These are phyloP conservation scores for Opisthocomus hoazin DNA, from an alignment of 2,113 vertebrate genomes.

Conservation along the genomic window DNA sequence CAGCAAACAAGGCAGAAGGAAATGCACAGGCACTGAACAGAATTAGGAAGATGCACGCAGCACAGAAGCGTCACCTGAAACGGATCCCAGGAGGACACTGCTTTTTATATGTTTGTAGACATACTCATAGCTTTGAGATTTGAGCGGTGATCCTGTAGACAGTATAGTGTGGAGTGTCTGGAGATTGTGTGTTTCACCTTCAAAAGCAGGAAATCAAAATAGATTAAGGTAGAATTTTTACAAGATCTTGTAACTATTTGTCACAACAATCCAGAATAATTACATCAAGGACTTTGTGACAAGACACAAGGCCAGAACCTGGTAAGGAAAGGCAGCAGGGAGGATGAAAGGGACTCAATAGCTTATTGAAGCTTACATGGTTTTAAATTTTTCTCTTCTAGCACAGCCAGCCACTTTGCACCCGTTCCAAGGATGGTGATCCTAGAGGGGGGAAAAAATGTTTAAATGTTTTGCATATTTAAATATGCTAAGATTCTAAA, in stretches of 20 bases:
- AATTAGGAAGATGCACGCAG: neutral
- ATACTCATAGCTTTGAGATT: conserved; percentile 91
- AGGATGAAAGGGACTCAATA: neutral
- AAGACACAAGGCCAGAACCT: neutral
- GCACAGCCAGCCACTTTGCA: conserved; percentile 92
- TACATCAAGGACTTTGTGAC: neutral
- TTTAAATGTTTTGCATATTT: neutral
- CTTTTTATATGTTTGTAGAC: conserved; percentile 89
- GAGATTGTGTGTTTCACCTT: conserved; percentile 89
- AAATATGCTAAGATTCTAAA: neutral
- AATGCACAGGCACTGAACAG: neutral
- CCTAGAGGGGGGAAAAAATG: conserved; percentile 55
- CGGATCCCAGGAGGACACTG: conserved; percentile 88
- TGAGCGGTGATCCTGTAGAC: conserved; percentile 92
- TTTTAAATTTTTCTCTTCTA: conserved; percentile 88
- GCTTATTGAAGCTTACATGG: conserved; percentile 78
- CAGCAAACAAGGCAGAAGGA: neutral
- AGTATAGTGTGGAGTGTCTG: conserved; percentile 92
- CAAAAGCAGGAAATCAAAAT: neutral
- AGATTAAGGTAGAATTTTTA: neutral
- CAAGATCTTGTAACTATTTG: neutral
- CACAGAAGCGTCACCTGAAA: conserved; percentile 80
- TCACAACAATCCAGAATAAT: neutral
- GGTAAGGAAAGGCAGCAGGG: neutral
- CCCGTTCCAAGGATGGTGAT: conserved; percentile 94